Conservation (phyloP, 1,140 invertebrate species). For the Hyphantria cunea region DNA sequence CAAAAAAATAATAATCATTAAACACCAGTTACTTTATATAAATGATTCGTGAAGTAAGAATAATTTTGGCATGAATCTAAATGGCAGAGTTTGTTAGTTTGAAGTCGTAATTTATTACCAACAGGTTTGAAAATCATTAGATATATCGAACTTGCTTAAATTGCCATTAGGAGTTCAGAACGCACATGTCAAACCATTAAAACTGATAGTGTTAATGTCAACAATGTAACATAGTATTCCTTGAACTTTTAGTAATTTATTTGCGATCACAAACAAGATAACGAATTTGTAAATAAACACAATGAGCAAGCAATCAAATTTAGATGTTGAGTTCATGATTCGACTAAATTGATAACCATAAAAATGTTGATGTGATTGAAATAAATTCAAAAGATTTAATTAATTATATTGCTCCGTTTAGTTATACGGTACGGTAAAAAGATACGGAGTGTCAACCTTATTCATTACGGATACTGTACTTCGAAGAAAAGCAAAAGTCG, state of each 20-base stretch:
- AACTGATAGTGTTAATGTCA: conserved; percentile 20
- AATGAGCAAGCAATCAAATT: conserved; percentile 6
- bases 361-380: too few relatives aligned
- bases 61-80: neutral
- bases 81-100: neutral
- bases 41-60: neutral
- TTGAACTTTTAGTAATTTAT: conserved; percentile 31
- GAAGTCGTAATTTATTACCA: too few relatives aligned
- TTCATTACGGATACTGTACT: too few relatives aligned
- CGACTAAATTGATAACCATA: too few relatives aligned
- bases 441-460: too few relatives aligned
- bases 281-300: conserved; percentile 16
- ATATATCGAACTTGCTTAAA: neutral
- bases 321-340: too few relatives aligned
- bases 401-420: too few relatives aligned
- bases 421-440: too few relatives aligned
- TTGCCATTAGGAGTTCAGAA: neutral
- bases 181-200: conserved; percentile 9
- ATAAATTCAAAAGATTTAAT: too few relatives aligned
- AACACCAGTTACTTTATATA: too few relatives aligned
- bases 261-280: conserved; percentile 21
- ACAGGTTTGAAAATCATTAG: neutral
- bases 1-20: neutral
- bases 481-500: too few relatives aligned
- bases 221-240: conserved; percentile 15